Evolutionary conservation across 2,113 vertebrate genomes (phyloP), one percentile per base, ranked within the genome.

Genomic region (Nothoprocta pentlandii): DNA sequence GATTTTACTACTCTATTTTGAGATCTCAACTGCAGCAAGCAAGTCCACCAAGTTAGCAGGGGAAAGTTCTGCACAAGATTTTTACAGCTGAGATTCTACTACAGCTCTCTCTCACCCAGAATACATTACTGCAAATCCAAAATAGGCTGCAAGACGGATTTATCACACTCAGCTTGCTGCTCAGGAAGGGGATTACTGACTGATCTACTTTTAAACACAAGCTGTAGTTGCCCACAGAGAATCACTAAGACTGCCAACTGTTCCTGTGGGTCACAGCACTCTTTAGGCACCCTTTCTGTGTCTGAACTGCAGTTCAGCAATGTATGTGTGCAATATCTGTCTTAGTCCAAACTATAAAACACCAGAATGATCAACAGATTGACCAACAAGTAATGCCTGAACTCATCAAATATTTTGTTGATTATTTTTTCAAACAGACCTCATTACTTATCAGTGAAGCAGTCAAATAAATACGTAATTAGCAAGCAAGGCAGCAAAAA

Each of bases 331-430:
- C 1, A 0, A n/a, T 14, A 49, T 7, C 13, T 2, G 8, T 10
- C 8, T 28, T 4, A 25, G 11, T n/a, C 47, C 8, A 61, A 42
- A 13, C 12, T 30, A 13, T 68, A 54, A 44, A 83, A 59, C 5
- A 12, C 3, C 22, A 42, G 1, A 26, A 54, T 4, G 36, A 36
- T 5, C 41, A 42, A 28, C 30, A 77, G 19, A 30, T 0, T 23
- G 53, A 5, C 5, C 42, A 76, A 39, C 9, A 44, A 9, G 22
- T 16, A 44, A 59, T 49, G 46, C 9, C 34, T 20, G 28, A 39
- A 42, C 20, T 21, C 4, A 30, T 21, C 25, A 20, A 46, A 28
- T 2, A 69, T 3, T 73, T 77, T 56, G 30, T 42, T 39, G 16
- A 0, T 36, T 17, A 16, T 44, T 26, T n/a, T 30, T 54, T 47